These are phyloP conservation scores for Volucella inanis DNA, from an alignment of 2,888 invertebrate genomes.

Conservation along the genomic window DNA sequence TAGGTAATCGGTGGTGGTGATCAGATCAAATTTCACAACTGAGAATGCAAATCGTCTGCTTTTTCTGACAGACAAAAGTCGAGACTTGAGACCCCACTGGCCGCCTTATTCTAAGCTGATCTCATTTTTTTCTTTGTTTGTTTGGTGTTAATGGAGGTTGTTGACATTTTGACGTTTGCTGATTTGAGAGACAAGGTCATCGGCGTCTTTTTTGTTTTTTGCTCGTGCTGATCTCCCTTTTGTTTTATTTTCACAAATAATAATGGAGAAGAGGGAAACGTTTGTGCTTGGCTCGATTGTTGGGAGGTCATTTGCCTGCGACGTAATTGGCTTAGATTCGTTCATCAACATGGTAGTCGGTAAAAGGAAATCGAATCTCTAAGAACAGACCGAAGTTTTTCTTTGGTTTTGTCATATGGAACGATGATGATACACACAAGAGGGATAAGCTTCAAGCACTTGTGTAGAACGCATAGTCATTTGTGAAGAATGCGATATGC, in stretches of 20 bases:
- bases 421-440: slow-evolving; percentile 26
- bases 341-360: slow-evolving; percentile 54
- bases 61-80: slow-evolving; percentile 8
- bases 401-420: slow-evolving; percentile 45
- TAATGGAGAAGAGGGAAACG: slow-evolving; percentile 4
- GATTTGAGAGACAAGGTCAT: slow-evolving; percentile 54
- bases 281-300: slow-evolving; percentile 10
- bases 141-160: slow-evolving; percentile 33
- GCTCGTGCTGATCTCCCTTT: not conserved
- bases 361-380: slow-evolving; percentile 41
- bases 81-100: slow-evolving; percentile 1
- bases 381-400: slow-evolving; percentile 30
- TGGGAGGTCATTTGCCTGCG: slow-evolving; percentile 51
- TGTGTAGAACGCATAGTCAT: slow-evolving; percentile 34
- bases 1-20: not conserved
- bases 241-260: slow-evolving; percentile 32
- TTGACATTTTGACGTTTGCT: slow-evolving; percentile 47
- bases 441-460: slow-evolving; percentile 43
- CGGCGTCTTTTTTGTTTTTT: slow-evolving; percentile 24
- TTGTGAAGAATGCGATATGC: slow-evolving; percentile 42
- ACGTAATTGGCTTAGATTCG: slow-evolving; percentile 63
- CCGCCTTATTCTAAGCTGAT: slow-evolving; percentile 30
- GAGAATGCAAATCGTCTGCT: slow-evolving; percentile 36
- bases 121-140: not conserved
- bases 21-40: slow-evolving; percentile 49